Evolutionary conservation across 1,140 invertebrate genomes (phyloP).

Genomic region (Cepaea nemoralis): DNA sequence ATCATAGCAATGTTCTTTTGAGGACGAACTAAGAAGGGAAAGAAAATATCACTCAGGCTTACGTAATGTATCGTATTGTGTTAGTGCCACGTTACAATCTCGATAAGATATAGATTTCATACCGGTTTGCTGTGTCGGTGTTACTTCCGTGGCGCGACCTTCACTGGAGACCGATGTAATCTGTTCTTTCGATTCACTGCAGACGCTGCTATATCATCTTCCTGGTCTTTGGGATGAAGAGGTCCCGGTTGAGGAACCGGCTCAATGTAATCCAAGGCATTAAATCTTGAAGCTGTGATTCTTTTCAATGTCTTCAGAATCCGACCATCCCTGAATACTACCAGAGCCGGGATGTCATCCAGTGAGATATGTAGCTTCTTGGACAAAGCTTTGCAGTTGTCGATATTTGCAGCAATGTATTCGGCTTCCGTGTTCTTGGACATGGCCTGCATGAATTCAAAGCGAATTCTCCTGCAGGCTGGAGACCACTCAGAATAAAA

Average conservation of each 20-base stretch:
- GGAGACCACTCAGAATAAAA: slow-evolving; percentile 34
- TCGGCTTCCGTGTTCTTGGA: background rate
- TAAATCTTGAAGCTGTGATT: background rate
- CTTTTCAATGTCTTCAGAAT: background rate
- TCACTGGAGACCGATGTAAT: too few species aligned
- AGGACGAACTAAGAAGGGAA: too few species aligned
- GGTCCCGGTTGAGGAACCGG: background rate
- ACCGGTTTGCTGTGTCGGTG: too few species aligned
- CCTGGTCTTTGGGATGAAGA: too few species aligned
- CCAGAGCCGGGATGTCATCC: slow-evolving; percentile 30
- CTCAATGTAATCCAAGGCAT: background rate
- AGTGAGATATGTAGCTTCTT: slow-evolving; percentile 13
- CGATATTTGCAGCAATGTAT: slow-evolving; percentile 18
- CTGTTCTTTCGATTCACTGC: too few species aligned
- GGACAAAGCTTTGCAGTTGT: slow-evolving; percentile 38
- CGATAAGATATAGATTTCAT: too few species aligned
- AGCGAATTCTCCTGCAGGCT: slow-evolving; percentile 10
- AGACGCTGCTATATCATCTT: too few species aligned
- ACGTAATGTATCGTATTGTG: too few species aligned
- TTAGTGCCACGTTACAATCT: too few species aligned
- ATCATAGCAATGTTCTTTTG: too few species aligned
- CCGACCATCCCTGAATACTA: background rate
- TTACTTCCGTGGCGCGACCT: too few species aligned
- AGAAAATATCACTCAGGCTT: too few species aligned
- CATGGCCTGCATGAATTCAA: slow-evolving; percentile 33